These are phyloP conservation scores for Caenorhabditis auriculariae DNA, from an alignment of 2,888 invertebrate genomes.

Conservation along the genomic window DNA sequence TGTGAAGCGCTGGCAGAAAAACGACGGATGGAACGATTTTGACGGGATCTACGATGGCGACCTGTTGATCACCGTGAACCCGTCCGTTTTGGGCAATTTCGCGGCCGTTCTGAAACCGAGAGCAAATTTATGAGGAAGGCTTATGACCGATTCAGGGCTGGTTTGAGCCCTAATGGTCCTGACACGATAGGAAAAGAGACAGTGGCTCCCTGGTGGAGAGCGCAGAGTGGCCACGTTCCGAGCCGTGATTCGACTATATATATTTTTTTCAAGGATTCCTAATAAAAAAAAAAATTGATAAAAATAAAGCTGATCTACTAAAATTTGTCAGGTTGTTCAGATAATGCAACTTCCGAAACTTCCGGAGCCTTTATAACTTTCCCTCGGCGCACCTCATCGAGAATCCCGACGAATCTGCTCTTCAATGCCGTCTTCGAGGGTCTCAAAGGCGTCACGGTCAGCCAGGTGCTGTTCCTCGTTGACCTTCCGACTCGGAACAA, in stretches of 20 bases:
- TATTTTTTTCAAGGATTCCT: background rate
- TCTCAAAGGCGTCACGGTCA: constrained; percentile 41
- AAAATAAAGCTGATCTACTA: too few species aligned
- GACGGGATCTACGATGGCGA: constrained; percentile 47
- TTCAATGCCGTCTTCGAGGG: constrained; percentile 33
- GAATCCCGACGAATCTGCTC: constrained; percentile 35
- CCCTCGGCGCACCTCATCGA: too few species aligned
- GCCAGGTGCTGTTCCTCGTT: constrained; percentile 48
- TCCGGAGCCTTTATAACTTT: too few species aligned
- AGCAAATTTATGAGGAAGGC: too few species aligned
- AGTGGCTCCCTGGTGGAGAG: too few species aligned
- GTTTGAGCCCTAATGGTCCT: too few species aligned
- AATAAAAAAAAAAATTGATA: background rate
- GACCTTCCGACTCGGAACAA: constrained; percentile 31
- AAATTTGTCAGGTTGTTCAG: too few species aligned
- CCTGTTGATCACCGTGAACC: constrained; percentile 45
- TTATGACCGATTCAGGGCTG: too few species aligned
- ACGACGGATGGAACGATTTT: constrained; percentile 37
- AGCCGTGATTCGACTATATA: background rate
- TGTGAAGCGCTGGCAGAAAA: constrained; percentile 41
- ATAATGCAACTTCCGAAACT: too few species aligned
- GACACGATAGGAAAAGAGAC: too few species aligned
- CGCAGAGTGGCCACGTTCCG: too few species aligned
- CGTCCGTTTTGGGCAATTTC: constrained; percentile 20
- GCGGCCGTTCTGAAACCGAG: constrained; percentile 20